These are phyloP conservation scores for Eptatretus burgeri DNA, from an alignment of 2,113 vertebrate species.

Conservation along the genomic window DNA sequence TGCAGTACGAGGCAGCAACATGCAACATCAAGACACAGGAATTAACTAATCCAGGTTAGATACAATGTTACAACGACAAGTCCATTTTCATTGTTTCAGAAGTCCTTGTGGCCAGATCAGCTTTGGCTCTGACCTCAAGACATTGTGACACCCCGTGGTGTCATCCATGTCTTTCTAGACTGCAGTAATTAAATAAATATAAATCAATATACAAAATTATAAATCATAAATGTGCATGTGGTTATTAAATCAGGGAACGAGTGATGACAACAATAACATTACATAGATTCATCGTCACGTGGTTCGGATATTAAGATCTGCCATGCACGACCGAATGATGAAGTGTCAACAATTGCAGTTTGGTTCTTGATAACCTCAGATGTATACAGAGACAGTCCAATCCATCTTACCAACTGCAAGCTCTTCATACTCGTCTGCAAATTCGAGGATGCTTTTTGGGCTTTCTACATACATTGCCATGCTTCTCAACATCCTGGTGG, in stretches of 20 bases:
- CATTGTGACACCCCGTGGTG: neutral
- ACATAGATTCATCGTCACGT: neutral
- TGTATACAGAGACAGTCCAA: neutral
- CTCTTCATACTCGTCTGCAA: slow-evolving; percentile 35
- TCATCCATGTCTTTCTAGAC: neutral
- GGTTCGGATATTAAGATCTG: neutral
- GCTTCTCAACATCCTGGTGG: slow-evolving; percentile 63
- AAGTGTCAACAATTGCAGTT: neutral
- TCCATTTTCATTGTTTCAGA: neutral
- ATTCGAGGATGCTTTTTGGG: slow-evolving; percentile 27
- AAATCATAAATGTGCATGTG: neutral
- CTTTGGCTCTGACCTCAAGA: neutral
- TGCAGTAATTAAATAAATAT: too few species aligned
- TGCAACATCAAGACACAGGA: neutral
- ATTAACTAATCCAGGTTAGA: neutral
- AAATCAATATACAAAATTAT: neutral
- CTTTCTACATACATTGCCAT: slow-evolving; percentile 37
- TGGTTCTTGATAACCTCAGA: neutral
- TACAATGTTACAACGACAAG: neutral
- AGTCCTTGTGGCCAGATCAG: neutral
- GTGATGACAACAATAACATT: neutral
- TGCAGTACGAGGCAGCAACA: slow-evolving; percentile 9
- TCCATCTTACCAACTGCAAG: slow-evolving; percentile 36
- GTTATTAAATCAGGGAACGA: neutral
- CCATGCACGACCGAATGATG: neutral